Evolutionary conservation across 2,797 vertebrate species (phyloP), one percentile per base, ranked within the genome.

Genomic region (Apogon hyalosoma): DNA sequence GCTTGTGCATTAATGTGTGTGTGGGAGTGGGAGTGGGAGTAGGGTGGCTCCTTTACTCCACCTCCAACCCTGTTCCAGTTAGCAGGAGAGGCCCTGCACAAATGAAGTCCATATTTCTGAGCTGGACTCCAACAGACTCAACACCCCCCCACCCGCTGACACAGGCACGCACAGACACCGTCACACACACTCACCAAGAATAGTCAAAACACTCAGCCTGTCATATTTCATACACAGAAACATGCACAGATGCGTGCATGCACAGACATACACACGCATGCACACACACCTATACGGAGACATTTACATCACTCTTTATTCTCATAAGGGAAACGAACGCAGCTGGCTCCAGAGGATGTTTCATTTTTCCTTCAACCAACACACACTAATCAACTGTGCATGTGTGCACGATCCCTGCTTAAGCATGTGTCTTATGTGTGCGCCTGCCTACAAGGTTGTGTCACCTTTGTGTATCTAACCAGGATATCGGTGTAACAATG

Each of bases 401-500:
- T 28, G 42, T 38, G 36, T 60, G 49, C 24, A 28, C 5, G 24
- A 28, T 43, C 54, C 10, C 4, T 21, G 18, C 71, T 54, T 50
- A 3, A 31, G 52, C 56, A 8, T 52, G 39, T 58, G 31, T 49
- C 21, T 61, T 31, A 21, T 58, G 45, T 38, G 21, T 40, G 46
- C 47, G 53, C 24, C 43, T 41, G 67, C 47, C 51, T 43, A 12
- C 63, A 49, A 51, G 38, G 16, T 59, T 52, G 55, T 38, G 79
- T 84, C 84, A 83, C 77, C 73, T 80, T 84, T 8, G 56, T 81
- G 73, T 59, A 82, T 69, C 80, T 73, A 70, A 77, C 31, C 87
- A 86, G 88, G 86, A 90, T 88, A 88, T 87, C 42, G 39, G 69
- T 28, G 66, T 68, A 88, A 89, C 82, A 86, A 77, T 90, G 87